Evolutionary conservation across 2,888 invertebrate species (phyloP).

Genomic region (Ophioninae sp.): DNA sequence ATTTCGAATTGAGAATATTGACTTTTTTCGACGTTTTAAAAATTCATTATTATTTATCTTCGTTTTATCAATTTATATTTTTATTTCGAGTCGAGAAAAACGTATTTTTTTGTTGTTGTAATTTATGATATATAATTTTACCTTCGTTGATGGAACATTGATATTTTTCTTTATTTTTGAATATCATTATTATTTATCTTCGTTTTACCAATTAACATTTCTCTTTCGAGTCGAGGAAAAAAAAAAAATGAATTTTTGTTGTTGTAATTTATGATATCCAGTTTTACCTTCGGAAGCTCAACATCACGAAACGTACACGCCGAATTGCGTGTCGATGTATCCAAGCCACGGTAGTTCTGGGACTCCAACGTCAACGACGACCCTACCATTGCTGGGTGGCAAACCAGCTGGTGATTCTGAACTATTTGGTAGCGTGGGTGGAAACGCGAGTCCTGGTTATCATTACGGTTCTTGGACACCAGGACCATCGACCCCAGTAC

Average conservation of each 20-base stretch:
- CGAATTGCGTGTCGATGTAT: constrained; percentile 79
- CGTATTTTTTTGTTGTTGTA: too few species aligned
- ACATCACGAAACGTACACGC: constrained; percentile 78
- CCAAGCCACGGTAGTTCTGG: constrained; percentile 70
- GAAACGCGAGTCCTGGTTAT: constrained; percentile 75
- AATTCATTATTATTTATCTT: too few species aligned
- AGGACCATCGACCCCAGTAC: constrained; percentile 84
- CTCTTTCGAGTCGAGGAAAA: too few species aligned
- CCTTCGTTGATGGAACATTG: too few species aligned
- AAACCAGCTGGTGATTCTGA: constrained; percentile 73
- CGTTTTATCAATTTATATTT: too few species aligned
- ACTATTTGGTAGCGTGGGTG: constrained; percentile 71
- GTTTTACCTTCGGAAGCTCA: constrained; percentile 73
- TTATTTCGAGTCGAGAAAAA: too few species aligned
- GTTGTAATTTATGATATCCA: constrained; percentile 44
- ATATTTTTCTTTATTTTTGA: too few species aligned
- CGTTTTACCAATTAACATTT: too few species aligned
- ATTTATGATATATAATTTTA: too few species aligned
- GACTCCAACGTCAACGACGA: constrained; percentile 61
- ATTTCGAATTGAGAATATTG: too few species aligned
- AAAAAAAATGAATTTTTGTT: background rate
- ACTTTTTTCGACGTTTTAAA: too few species aligned
- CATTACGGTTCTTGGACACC: constrained; percentile 80
- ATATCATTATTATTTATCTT: too few species aligned
- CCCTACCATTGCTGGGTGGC: constrained; percentile 72